These are phyloP conservation scores for Lepidurus packardi DNA, from an alignment of 1,140 invertebrate species.

Conservation along the genomic window DNA sequence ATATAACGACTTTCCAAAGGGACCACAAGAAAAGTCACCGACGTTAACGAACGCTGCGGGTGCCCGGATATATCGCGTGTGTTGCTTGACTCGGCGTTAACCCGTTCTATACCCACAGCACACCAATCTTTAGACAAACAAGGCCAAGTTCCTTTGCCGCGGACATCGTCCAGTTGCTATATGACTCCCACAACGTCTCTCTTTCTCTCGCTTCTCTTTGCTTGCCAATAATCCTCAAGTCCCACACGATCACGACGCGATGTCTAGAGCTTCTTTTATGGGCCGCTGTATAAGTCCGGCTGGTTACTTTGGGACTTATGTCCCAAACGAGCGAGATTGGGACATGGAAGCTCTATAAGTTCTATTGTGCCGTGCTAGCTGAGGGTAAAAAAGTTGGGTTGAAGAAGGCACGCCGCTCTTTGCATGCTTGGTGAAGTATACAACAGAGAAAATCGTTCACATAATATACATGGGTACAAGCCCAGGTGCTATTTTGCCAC, in stretches of 20 bases:
- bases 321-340: neutral
- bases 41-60: neutral
- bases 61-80: slow-evolving; percentile 18
- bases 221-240: neutral
- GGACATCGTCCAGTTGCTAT: too few relatives aligned
- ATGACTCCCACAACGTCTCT: too few relatives aligned
- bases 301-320: neutral
- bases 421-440: neutral
- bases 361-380: neutral
- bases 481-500: too few relatives aligned
- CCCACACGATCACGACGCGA: neutral
- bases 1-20: neutral
- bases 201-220: neutral
- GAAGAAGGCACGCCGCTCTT: neutral
- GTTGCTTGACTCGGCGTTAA: neutral
- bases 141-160: too few relatives aligned
- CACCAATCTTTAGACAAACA: neutral
- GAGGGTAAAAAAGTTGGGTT: neutral
- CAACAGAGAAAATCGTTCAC: too few relatives aligned
- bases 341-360: neutral
- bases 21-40: neutral
- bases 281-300: neutral
- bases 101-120: neutral
- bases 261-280: slow-evolving; percentile 4
- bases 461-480: too few relatives aligned